A percentile compares a stretch with the other conserved stretches of the same genome.
These are phyloP conservation scores for Lonchura striata DNA, from an alignment of 2,113 vertebrate species.

Conservation along the genomic window DNA sequence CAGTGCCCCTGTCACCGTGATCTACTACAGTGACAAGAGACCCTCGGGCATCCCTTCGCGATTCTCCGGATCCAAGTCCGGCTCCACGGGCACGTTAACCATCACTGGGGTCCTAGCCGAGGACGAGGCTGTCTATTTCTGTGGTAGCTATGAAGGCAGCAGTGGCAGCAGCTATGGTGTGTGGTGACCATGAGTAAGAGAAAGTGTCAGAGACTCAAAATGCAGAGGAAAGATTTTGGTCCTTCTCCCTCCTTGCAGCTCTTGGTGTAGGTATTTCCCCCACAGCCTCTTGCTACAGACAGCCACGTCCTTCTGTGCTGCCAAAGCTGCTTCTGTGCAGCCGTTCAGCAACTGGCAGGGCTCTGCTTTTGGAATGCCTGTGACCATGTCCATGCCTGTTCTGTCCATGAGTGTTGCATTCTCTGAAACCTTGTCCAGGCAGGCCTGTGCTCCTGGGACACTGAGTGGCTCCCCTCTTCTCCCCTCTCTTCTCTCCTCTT, in stretches of 20 bases:
- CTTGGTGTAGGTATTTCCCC: no score
- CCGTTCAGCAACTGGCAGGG: background rate
- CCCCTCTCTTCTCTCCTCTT: background rate
- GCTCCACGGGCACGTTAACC: accelerated
- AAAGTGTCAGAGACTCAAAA: background rate
- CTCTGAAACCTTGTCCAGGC: background rate
- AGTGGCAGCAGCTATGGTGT: background rate
- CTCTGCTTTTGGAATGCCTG: background rate
- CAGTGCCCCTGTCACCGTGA: background rate
- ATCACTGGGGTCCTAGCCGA: background rate
- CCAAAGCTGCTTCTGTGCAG: background rate
- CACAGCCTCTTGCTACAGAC: background rate
- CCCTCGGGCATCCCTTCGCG: background rate
- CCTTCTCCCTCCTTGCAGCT: background rate
- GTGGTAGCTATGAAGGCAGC: accelerated
- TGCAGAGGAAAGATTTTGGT: background rate
- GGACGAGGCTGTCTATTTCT: background rate
- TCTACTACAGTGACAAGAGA: accelerated
- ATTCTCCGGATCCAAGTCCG: accelerated
- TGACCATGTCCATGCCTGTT: background rate
- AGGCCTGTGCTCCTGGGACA: no score
- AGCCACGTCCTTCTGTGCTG: background rate
- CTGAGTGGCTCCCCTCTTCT: background rate
- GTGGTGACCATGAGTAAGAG: background rate
- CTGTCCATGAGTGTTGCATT: background rate